phyloP scores from a whole-genome alignment of 2,888 invertebrate genomes.

The Dioctria linearis region DNA sequence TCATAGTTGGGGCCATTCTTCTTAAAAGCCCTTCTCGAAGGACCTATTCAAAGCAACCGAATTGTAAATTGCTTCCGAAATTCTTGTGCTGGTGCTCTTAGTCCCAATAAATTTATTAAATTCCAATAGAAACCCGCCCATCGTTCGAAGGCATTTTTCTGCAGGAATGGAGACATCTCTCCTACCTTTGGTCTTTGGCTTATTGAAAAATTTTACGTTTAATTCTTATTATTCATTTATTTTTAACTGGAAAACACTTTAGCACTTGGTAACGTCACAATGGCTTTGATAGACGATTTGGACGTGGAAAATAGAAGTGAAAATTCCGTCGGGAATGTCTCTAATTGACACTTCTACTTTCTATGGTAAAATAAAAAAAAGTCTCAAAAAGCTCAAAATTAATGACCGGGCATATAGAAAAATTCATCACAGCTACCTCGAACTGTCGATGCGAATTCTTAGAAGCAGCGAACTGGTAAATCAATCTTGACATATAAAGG shows the following conservation, averaged over 20 bases:
- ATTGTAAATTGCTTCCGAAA: constrained; percentile 37
- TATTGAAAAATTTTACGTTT: constrained; percentile 1
- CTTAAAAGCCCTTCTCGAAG: constrained; percentile 26
- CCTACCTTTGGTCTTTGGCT: neutral
- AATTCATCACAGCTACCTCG: neutral
- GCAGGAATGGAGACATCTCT: constrained; percentile 23
- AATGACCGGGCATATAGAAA: neutral
- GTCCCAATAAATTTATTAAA: constrained; percentile 45
- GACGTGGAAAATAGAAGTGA: neutral
- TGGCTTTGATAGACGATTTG: neutral
- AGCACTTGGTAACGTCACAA: neutral
- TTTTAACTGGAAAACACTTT: neutral
- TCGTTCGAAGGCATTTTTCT: neutral
- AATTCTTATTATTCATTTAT: neutral
- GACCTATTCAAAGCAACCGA: neutral
- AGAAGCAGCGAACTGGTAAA: neutral
- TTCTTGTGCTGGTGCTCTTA: constrained; percentile 6
- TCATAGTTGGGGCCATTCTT: constrained; percentile 21
- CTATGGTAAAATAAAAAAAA: neutral
- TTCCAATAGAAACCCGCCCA: constrained; percentile 30
- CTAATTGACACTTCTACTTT: neutral
- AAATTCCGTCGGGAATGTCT: neutral
- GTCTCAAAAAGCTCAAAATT: neutral
- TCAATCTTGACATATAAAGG: neutral
- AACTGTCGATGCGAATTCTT: neutral